A percentile compares a stretch with the other conserved stretches of the same genome.
Evolutionary conservation across 2,113 vertebrate species (phyloP).

Genomic region (Odontesthes bonariensis): DNA sequence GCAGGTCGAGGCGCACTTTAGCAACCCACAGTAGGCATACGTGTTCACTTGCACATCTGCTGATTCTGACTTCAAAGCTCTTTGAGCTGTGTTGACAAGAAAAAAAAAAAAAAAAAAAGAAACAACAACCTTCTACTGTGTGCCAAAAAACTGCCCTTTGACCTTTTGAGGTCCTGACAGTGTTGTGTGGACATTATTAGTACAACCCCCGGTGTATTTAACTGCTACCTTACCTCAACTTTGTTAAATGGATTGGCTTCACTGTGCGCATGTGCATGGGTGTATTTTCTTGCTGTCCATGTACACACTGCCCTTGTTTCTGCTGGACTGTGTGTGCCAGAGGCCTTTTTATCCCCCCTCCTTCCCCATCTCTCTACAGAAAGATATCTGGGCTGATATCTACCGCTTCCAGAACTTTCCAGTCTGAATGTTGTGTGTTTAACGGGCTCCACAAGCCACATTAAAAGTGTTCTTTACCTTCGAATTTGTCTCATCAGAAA

Average conservation of each 20-base stretch:
- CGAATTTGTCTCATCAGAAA: conserved; percentile 2
- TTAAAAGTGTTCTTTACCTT: conserved; percentile 25
- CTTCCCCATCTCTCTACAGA: conserved; percentile 6
- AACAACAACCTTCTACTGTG: conserved; percentile 61
- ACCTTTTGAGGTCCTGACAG: conserved; percentile 40
- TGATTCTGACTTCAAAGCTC: conserved; percentile 34
- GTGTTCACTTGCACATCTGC: conserved; percentile 52
- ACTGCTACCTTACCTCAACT: conserved; percentile 94
- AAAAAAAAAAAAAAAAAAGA: not conserved
- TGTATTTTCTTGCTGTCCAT: conserved; percentile 43
- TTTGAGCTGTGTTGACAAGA: conserved; percentile 43
- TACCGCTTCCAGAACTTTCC: conserved; percentile 58
- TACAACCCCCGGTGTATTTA: conserved; percentile 85
- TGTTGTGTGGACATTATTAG: conserved; percentile 58
- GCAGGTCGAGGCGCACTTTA: conserved; percentile 70
- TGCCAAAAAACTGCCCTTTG: conserved; percentile 72
- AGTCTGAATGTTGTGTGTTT: conserved; percentile 51
- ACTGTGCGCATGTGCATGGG: conserved; percentile 80
- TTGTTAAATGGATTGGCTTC: conserved; percentile 90
- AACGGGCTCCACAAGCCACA: conserved; percentile 7
- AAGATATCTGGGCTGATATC: conserved; percentile 49
- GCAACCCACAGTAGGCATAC: conserved; percentile 43
- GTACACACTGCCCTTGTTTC: conserved; percentile 39
- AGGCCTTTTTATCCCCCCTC: conserved; percentile 13
- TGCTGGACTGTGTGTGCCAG: conserved; percentile 65